Base-by-base conservation (phyloP, 2,888 invertebrate species). In the Drosophila anceps region DNA sequence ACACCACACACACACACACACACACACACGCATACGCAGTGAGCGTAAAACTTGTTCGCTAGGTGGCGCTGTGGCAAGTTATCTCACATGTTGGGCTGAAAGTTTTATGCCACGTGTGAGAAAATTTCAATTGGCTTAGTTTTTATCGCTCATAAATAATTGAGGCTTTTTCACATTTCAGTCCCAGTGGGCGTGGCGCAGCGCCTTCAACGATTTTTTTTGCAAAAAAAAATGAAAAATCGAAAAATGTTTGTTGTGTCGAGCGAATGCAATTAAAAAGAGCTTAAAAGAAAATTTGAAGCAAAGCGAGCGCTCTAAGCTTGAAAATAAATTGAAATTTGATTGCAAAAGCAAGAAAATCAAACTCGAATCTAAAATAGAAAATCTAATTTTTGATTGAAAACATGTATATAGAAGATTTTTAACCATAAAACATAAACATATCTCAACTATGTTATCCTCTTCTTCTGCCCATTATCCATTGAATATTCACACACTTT, bases 41-140 rank as follows among this genome's bases (percentile, higher is more conserved):
- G 24, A 69, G 48, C 69, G 68, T 69, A 70, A 80, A 78, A 75
- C 51, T 70, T 67, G 61, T 69, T 67, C 74, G 77, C 75, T 69
- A 76, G 73, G 41, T 79, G 79, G 79, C 79, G 79, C 65, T 65
- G 43, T 24, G 33, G 57, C 13, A 27, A 50, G 62, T 63, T 73
- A 63, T 71, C 64, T 75, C 59, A 64, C 55, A 35, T 51, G 66
- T 64, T 44, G 33, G 37, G 20, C 48, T 50, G 46, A 33, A 74
- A 71, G 65, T 80, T 77, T 77, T 75, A 78, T 74, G 77, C 72
- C 64, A 70, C 72, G 72, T 75, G 75, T 81, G 81, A 79, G 77
- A 78, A 82, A 80, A 81, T 77, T 82, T 82, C 79, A 82, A 82
- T 82, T 82, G 82, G 77, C 80, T 79, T 80, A 70, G 71, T 76